A percentile compares a stretch with the other conserved stretches of the same genome.
phyloP scores from a whole-genome alignment of 1,140 invertebrate species.

The Zaprionus ornatus region DNA sequence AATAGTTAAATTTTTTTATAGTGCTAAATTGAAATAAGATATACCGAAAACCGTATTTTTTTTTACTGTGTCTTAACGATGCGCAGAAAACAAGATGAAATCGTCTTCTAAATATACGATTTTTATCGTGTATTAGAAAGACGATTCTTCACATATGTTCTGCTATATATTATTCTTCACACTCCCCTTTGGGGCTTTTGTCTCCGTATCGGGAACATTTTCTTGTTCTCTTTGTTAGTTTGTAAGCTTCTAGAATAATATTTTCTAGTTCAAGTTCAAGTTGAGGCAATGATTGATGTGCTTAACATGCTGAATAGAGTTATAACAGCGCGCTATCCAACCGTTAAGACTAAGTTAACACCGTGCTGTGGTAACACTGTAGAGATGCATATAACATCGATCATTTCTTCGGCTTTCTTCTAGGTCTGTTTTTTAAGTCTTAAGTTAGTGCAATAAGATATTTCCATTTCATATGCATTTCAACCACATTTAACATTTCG shows the following conservation, averaged over 20 bases:
- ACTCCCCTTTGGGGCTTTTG: background rate
- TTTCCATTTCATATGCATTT: slow-evolving; percentile 28
- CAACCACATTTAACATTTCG: slow-evolving; percentile 21
- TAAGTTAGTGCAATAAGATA: slow-evolving; percentile 39
- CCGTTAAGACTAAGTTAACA: background rate
- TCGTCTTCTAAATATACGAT: slow-evolving; percentile 3
- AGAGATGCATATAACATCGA: background rate
- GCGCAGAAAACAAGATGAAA: slow-evolving; percentile 2
- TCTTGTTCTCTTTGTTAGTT: slow-evolving; percentile 8
- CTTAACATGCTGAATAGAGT: background rate
- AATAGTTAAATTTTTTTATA: slow-evolving; percentile 3
- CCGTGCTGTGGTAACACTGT: background rate
- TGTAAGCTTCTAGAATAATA: slow-evolving; percentile 11
- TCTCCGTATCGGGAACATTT: background rate
- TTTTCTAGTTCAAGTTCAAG: background rate
- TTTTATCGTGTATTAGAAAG: background rate
- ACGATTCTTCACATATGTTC: slow-evolving; percentile 4
- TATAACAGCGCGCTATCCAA: background rate
- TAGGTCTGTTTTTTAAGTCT: slow-evolving; percentile 1
- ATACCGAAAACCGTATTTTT: background rate
- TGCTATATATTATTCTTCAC: slow-evolving; percentile 8
- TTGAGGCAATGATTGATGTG: background rate
- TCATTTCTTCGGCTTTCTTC: background rate
- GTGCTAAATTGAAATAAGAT: background rate
- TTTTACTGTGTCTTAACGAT: background rate